Percentiles rank a stretch among this genome's conserved stretches.
These are phyloP conservation scores for Atlantisia rogersi DNA, from an alignment of 2,113 vertebrate species.

Conservation along the genomic window DNA sequence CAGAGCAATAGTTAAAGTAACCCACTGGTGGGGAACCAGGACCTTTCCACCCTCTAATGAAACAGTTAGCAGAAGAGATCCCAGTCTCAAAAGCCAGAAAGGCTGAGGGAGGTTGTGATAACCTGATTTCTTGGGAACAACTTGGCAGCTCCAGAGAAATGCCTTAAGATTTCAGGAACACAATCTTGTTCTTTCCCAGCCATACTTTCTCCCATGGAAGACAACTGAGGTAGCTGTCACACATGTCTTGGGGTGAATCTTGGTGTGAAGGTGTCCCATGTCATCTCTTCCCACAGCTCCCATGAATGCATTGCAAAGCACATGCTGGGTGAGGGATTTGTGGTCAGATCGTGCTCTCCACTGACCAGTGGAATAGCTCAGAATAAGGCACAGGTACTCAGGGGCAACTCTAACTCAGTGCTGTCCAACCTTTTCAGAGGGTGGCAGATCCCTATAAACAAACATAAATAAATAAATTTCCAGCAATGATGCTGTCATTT, in stretches of 20 bases:
- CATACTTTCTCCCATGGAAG: not conserved
- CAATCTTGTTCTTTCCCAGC: not conserved
- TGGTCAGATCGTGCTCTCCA: not conserved
- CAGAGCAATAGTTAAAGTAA: not conserved
- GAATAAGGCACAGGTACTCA: not conserved
- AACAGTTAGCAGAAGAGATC: not conserved
- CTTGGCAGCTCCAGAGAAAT: not conserved
- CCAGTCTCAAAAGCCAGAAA: not conserved
- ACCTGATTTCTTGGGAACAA: not conserved
- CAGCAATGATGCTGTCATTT: not conserved
- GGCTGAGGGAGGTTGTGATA: not conserved
- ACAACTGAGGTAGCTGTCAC: not conserved
- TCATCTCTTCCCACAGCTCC: not conserved
- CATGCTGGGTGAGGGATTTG: not conserved
- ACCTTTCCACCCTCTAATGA: not conserved
- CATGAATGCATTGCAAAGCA: fast-evolving
- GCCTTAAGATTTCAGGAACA: not conserved
- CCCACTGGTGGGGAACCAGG: not conserved
- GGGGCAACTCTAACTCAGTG: not conserved
- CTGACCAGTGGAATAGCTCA: not conserved
- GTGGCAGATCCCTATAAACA: not conserved
- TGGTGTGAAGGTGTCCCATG: not conserved
- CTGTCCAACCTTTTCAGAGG: not conserved
- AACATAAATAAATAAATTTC: not conserved
- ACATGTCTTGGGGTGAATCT: not conserved